phyloP scores from a whole-genome alignment of 2,888 invertebrate genomes.

The Acleris holmiana region DNA sequence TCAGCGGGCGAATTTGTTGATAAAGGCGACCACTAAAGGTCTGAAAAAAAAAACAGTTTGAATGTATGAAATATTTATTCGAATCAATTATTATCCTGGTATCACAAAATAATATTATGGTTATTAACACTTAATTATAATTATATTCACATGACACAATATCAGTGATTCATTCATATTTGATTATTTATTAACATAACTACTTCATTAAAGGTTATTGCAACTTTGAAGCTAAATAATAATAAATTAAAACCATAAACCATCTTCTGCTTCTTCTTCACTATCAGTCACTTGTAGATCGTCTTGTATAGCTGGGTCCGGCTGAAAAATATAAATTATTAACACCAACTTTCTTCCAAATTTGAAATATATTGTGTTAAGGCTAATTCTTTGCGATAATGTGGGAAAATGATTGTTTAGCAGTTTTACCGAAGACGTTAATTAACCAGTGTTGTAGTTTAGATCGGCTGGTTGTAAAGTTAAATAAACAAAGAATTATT shows the following conservation, averaged over 20 bases:
- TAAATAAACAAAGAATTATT: no score
- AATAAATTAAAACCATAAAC: constrained; percentile 75
- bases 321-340: constrained; percentile 54
- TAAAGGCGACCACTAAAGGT: no score
- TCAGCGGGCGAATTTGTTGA: no score
- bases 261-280: constrained; percentile 79
- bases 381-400: neutral
- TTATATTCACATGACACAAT: neutral
- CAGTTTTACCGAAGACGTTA: no score
- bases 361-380: neutral
- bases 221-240: neutral
- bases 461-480: no score
- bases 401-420: neutral
- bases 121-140: neutral
- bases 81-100: constrained; percentile 1
- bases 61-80: neutral
- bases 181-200: constrained; percentile 4
- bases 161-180: neutral
- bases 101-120: constrained; percentile 4
- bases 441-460: no score
- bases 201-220: neutral
- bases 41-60: neutral
- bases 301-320: constrained; percentile 79
- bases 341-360: neutral
- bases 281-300: constrained; percentile 81